Conservation (phyloP, 1,140 invertebrate genomes). For the Pseudomyrmex concolor region DNA sequence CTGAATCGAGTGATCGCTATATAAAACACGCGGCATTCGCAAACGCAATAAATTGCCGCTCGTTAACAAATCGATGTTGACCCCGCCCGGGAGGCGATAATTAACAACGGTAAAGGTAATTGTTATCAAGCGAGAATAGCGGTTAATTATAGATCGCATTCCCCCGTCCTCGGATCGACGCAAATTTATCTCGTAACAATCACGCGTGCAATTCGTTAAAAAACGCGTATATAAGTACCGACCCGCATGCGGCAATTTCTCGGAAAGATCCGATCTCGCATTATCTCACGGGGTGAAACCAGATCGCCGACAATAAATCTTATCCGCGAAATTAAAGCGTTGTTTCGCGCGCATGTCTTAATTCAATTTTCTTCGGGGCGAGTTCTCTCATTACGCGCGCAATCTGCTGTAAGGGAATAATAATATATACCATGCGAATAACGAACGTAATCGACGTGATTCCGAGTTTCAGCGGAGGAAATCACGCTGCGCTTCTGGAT, state of each 20-base stretch:
- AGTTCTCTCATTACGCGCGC: slow-evolving; percentile 11
- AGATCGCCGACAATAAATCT: slow-evolving; percentile 28
- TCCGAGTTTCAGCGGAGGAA: too few species aligned
- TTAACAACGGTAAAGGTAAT: slow-evolving; percentile 52
- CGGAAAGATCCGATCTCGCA: slow-evolving; percentile 19
- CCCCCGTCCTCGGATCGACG: slow-evolving; percentile 14
- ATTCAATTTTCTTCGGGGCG: slow-evolving; percentile 19
- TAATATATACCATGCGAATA: neutral
- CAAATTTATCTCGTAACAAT: slow-evolving; percentile 42
- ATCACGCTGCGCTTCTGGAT: too few species aligned
- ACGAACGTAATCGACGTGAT: neutral
- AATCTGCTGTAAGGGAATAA: neutral
- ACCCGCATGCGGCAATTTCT: slow-evolving; percentile 20
- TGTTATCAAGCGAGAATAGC: slow-evolving; percentile 16
- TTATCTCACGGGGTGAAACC: slow-evolving; percentile 7
- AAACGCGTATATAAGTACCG: neutral
- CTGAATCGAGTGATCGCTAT: slow-evolving; percentile 22
- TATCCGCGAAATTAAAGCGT: slow-evolving; percentile 6
- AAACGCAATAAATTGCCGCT: slow-evolving; percentile 49
- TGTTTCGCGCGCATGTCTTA: neutral
- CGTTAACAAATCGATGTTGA: slow-evolving; percentile 63
- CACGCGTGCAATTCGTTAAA: slow-evolving; percentile 37
- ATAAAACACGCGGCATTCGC: slow-evolving; percentile 31
- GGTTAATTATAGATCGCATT: slow-evolving; percentile 56
- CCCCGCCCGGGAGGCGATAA: slow-evolving; percentile 45